Evolutionary conservation across 2,797 vertebrate species (phyloP).

Genomic region (Bradypodion ventrale): DNA sequence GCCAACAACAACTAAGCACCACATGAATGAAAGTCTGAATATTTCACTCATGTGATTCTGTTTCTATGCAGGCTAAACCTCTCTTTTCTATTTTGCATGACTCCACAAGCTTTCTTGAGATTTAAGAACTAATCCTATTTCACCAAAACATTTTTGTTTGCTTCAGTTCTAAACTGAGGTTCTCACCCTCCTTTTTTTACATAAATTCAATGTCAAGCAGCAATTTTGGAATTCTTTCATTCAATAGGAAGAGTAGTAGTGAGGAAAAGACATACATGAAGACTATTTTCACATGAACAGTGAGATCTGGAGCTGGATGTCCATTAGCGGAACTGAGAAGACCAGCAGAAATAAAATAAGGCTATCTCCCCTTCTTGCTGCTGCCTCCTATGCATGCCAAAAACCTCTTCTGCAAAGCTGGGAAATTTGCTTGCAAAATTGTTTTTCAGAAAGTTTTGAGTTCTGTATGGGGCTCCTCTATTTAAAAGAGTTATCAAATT

Average conservation of each 20-base stretch:
- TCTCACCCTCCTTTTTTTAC: slow-evolving; percentile 9
- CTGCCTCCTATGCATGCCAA: too few species aligned
- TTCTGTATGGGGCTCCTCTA: not conserved
- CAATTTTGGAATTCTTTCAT: slow-evolving; percentile 42
- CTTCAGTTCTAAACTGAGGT: slow-evolving; percentile 47
- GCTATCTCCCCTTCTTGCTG: too few species aligned
- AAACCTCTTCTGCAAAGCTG: too few species aligned
- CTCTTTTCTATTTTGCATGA: slow-evolving; percentile 69
- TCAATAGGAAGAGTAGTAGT: slow-evolving; percentile 35
- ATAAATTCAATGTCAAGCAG: slow-evolving; percentile 27
- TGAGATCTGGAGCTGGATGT: too few species aligned
- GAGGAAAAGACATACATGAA: slow-evolving; percentile 38
- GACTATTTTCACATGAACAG: slow-evolving; percentile 21
- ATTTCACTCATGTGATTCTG: slow-evolving; percentile 75
- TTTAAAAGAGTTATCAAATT: not conserved
- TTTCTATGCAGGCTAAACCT: slow-evolving; percentile 73
- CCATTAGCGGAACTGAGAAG: too few species aligned
- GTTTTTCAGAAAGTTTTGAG: too few species aligned
- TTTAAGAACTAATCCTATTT: slow-evolving; percentile 81
- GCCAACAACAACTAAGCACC: slow-evolving; percentile 66
- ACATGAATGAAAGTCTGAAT: slow-evolving; percentile 68
- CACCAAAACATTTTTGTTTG: slow-evolving; percentile 74
- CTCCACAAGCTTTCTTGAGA: slow-evolving; percentile 75
- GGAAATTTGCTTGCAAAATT: too few species aligned
- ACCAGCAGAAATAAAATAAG: too few species aligned